Percentiles rank a stretch among this genome's conserved stretches.
These are phyloP conservation scores for Mesoclemmys tuberculata DNA, from an alignment of 2,113 vertebrate genomes.

Conservation along the genomic window DNA sequence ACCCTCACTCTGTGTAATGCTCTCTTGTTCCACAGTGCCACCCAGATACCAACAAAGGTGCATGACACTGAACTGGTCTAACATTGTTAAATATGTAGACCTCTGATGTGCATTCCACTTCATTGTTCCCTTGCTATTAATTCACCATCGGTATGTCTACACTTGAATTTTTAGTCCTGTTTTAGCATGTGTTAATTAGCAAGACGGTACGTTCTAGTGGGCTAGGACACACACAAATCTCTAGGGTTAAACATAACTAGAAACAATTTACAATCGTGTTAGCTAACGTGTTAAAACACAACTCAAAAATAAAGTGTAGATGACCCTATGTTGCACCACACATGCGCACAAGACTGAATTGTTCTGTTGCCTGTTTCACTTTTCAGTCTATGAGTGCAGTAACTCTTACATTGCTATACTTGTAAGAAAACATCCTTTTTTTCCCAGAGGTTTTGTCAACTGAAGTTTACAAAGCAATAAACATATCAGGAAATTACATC, in stretches of 20 bases:
- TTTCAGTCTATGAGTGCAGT: background rate
- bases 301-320: background rate
- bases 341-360: background rate
- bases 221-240: background rate
- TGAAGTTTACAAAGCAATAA: background rate
- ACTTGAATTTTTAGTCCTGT: background rate
- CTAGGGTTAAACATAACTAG: accelerated
- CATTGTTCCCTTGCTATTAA: accelerated
- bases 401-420: background rate
- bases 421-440: accelerated
- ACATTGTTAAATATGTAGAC: background rate
- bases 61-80: background rate
- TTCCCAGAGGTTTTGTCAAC: background rate
- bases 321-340: background rate
- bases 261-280: background rate
- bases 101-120: background rate
- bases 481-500: background rate
- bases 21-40: background rate
- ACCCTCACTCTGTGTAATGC: accelerated
- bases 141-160: background rate
- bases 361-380: accelerated
- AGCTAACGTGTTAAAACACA: accelerated
- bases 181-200: accelerated
- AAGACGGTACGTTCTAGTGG: accelerated
- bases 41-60: accelerated